These are phyloP conservation scores for Cheilosia vulpina DNA, from an alignment of 2,888 invertebrate species.

Conservation along the genomic window DNA sequence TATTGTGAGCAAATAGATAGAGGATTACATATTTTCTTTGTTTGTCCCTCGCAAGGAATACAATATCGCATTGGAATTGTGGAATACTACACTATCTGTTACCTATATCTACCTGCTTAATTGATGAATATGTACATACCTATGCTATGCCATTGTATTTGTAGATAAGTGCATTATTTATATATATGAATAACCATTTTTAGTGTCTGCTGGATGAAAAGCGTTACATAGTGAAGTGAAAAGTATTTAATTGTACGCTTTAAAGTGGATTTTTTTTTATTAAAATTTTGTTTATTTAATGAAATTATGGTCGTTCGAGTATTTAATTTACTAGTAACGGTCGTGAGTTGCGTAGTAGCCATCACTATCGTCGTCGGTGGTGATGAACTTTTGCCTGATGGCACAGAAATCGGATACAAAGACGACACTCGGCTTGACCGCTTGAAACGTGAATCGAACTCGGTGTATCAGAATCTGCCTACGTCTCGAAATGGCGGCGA, in stretches of 20 bases:
- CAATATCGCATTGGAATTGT: slow-evolving; percentile 41
- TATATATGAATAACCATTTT: slow-evolving; percentile 21
- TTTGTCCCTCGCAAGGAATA: slow-evolving; percentile 46
- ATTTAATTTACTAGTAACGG: slow-evolving; percentile 27
- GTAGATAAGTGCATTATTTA: slow-evolving; percentile 40
- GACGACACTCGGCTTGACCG: slow-evolving; percentile 76
- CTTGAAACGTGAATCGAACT: slow-evolving; percentile 73
- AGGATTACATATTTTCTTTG: slow-evolving; percentile 63
- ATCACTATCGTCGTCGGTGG: slow-evolving; percentile 32
- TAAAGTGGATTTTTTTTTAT: slow-evolving; percentile 3
- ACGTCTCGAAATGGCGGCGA: slow-evolving; percentile 70
- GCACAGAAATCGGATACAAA: slow-evolving; percentile 61
- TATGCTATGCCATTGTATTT: slow-evolving; percentile 21
- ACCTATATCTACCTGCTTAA: slow-evolving; percentile 53
- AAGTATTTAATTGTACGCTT: neutral
- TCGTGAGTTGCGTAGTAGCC: slow-evolving; percentile 28
- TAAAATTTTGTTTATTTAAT: slow-evolving; percentile 29
- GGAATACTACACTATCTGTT: slow-evolving; percentile 49
- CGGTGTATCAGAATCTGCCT: slow-evolving; percentile 77
- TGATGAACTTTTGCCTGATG: slow-evolving; percentile 7
- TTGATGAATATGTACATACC: slow-evolving; percentile 15
- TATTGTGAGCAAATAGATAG: slow-evolving; percentile 69
- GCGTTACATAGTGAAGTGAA: slow-evolving; percentile 5
- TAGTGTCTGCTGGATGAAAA: slow-evolving; percentile 19
- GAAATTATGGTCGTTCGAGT: slow-evolving; percentile 47